Base-by-base conservation (phyloP, 2,888 invertebrate species). In the Clepsis dumicolana region DNA sequence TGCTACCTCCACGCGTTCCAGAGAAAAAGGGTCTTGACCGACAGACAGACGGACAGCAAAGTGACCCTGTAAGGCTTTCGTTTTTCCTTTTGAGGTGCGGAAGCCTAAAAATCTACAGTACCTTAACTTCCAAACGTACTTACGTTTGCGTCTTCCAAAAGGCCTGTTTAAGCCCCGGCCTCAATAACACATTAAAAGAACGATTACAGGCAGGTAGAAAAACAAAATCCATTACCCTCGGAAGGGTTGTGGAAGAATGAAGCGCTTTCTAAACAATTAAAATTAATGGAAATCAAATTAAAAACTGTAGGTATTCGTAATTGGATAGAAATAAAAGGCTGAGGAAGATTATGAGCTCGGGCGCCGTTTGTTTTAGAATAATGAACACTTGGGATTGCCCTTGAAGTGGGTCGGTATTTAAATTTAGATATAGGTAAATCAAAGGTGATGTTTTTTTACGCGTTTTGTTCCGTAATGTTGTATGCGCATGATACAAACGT, bases 251-350 rank as follows among this genome's bases (percentile, higher is more conserved):
- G 25, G 18, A 44, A 32, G 50, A 62, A 50, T 24, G 18, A 62
- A 50, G 21, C 61, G 32, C 50, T 60, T 44, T 60, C 44, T 29
- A 62, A 62, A 62, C 61, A 62, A 62, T 52, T 50, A 62, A 35
- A 62, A 62, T 62, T 62, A 62, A 62, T 62, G 61, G 61, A 62
- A 61, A 61, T 61, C 32, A 61, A 61, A 50, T 61, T 61, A 50
- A 61, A 24, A 62, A 24, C 61, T 35, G 48, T 50, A 62, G 29
- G 50, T 35, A 62, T 12, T 56, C 56, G n/a, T 61, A 48, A 62
- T 48, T 62, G 50, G 50, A 35, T 32, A 24, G 50, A 62, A 50
- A 50, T 29, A 48, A 35, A 41, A 21, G 32, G 21, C 32, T 32
- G 29, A 54, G 54, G 8, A 32, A 32, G 56, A 56, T 35, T 56